These are phyloP conservation scores for Acrocephalus kingi DNA, from an alignment of 2,113 vertebrate genomes.

Conservation along the genomic window DNA sequence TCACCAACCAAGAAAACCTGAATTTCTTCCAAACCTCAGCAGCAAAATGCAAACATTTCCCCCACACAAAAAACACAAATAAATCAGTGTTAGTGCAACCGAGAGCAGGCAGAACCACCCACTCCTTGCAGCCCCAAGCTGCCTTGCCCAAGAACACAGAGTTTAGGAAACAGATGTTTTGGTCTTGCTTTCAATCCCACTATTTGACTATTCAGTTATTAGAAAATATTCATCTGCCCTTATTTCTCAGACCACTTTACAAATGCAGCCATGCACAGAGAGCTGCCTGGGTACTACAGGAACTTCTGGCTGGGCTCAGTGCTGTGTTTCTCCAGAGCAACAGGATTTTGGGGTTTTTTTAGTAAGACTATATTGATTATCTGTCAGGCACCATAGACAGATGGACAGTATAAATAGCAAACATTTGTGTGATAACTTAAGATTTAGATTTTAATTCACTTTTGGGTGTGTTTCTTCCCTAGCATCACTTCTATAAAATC, in stretches of 20 bases:
- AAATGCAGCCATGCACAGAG: background rate
- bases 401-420: slow-evolving; percentile 3
- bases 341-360: background rate
- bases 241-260: background rate
- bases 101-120: background rate
- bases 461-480: background rate
- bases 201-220: background rate
- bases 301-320: background rate
- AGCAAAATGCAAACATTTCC: background rate
- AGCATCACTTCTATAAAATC: background rate
- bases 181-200: background rate
- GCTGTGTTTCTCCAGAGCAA: background rate
- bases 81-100: background rate
- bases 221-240: background rate
- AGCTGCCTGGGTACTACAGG: background rate
- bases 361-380: slow-evolving; percentile 13
- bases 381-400: background rate
- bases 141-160: background rate
- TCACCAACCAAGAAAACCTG: background rate
- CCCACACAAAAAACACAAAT: background rate
- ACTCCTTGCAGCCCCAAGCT: background rate
- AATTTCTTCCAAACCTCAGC: background rate
- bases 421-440: background rate
- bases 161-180: background rate
- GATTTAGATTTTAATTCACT: slow-evolving; percentile 2